Evolutionary conservation across 1,140 invertebrate species (phyloP).

Genomic region (Pararge aegeria): DNA sequence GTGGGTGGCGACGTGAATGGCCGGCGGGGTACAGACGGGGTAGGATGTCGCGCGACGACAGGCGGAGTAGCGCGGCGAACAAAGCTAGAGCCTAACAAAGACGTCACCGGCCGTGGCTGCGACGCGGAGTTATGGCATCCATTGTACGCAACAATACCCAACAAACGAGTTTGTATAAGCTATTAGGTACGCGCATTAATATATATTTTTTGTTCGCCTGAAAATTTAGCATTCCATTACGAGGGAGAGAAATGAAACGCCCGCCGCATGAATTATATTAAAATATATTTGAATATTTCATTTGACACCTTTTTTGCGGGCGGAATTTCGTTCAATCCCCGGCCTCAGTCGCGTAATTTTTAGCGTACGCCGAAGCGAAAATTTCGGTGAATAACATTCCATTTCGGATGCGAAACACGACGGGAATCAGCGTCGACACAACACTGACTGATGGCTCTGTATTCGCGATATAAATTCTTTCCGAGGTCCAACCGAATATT

Average conservation of each 20-base stretch:
- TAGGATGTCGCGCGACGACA: conserved; percentile 55
- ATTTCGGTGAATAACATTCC: conserved; percentile 77
- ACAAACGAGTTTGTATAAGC: conserved; percentile 80
- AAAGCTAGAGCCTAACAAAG: conserved; percentile 74
- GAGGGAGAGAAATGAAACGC: conserved; percentile 78
- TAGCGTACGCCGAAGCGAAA: conserved; percentile 69
- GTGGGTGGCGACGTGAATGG: conserved; percentile 43
- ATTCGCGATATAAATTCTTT: conserved; percentile 71
- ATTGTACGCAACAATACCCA: conserved; percentile 78
- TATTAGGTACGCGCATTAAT: conserved; percentile 79
- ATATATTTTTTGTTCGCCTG: conserved; percentile 78
- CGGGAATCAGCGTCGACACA: conserved; percentile 73
- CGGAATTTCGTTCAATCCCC: conserved; percentile 76
- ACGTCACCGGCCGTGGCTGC: conserved; percentile 73
- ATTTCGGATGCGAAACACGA: conserved; percentile 73
- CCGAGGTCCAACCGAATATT: conserved; percentile 50
- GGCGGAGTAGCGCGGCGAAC: conserved; percentile 63
- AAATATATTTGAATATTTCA: conserved; percentile 80
- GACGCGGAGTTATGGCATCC: conserved; percentile 77
- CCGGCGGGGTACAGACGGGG: conserved; percentile 35
- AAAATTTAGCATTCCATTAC: conserved; percentile 80
- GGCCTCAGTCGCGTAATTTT: conserved; percentile 69
- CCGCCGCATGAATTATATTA: conserved; percentile 79
- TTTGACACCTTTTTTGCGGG: conserved; percentile 77
- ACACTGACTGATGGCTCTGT: conserved; percentile 70